phyloP scores from a whole-genome alignment of 53 echinoderm and acorn worm genomes.

The Apostichopus leukothele region DNA sequence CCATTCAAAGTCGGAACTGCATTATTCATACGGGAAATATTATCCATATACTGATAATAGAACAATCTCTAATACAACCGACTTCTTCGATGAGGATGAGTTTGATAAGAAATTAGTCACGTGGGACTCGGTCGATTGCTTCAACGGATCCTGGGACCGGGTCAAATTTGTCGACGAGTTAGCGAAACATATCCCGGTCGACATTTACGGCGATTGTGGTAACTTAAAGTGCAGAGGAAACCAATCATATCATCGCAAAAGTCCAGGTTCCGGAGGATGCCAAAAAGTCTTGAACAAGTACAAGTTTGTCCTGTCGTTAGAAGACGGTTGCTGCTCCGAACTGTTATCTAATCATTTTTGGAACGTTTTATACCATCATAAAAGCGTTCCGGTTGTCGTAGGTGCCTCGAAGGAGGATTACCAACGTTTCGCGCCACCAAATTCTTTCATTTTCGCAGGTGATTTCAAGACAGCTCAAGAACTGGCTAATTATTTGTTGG shows the following conservation, averaged over 20 bases:
- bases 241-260: not conserved
- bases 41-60: not conserved
- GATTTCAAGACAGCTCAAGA: slow-evolving; percentile 1
- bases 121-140: slow-evolving; percentile 19
- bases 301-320: slow-evolving; percentile 17
- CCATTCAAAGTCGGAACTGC: slow-evolving; percentile 20
- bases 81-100: not conserved
- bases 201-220: slow-evolving; percentile 6
- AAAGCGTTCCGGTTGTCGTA: slow-evolving; percentile 13
- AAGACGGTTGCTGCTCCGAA: slow-evolving; percentile 36
- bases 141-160: slow-evolving; percentile 1
- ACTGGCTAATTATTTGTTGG: not conserved
- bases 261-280: slow-evolving; percentile 4
- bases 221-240: not conserved
- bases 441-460: slow-evolving; percentile 30
- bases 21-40: slow-evolving; percentile 17
- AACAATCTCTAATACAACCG: not conserved
- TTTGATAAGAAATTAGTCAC: not conserved
- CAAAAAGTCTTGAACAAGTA: not conserved
- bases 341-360: not conserved
- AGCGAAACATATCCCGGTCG: not conserved
- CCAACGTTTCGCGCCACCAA: slow-evolving; percentile 16
- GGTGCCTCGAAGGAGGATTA: slow-evolving; percentile 28
- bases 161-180: slow-evolving; percentile 4
- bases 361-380: slow-evolving; percentile 10